Conservation (phyloP, 2,113 vertebrate genomes). For the Syrmaticus mikado region DNA sequence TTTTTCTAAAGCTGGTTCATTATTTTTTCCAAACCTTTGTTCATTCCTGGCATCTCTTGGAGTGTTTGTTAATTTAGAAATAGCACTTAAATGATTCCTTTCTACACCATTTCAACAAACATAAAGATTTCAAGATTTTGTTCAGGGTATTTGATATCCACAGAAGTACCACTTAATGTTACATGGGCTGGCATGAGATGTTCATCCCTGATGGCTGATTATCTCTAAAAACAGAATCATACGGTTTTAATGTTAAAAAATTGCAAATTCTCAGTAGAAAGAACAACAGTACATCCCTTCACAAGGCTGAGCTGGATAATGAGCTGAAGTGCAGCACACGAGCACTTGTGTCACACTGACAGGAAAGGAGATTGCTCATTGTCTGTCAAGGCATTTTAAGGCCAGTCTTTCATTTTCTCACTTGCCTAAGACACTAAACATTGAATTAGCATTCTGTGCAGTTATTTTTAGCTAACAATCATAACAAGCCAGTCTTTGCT, state of each 20-base stretch:
- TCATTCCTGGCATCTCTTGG: slow-evolving; percentile 13
- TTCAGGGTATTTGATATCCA: neutral
- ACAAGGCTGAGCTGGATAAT: neutral
- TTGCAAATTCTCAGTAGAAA: neutral
- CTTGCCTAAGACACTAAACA: neutral
- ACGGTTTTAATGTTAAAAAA: neutral
- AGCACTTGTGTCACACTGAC: neutral
- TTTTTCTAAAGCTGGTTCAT: neutral
- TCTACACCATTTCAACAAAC: slow-evolving; percentile 58
- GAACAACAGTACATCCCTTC: neutral
- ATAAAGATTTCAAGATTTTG: slow-evolving; percentile 63
- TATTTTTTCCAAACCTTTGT: neutral
- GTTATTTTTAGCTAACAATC: neutral
- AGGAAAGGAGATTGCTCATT: neutral
- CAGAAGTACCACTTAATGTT: neutral
- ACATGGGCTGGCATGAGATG: neutral
- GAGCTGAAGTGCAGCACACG: neutral
- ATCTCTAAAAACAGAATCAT: neutral
- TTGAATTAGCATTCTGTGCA: neutral
- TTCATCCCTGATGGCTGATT: neutral
- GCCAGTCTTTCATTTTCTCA: neutral
- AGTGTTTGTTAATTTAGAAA: slow-evolving; percentile 66
- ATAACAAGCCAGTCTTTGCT: neutral
- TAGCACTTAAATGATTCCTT: slow-evolving; percentile 57
- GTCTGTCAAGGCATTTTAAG: neutral